Conservation (phyloP, 2,797 vertebrate species). For the Spondyliosoma cantharus region DNA sequence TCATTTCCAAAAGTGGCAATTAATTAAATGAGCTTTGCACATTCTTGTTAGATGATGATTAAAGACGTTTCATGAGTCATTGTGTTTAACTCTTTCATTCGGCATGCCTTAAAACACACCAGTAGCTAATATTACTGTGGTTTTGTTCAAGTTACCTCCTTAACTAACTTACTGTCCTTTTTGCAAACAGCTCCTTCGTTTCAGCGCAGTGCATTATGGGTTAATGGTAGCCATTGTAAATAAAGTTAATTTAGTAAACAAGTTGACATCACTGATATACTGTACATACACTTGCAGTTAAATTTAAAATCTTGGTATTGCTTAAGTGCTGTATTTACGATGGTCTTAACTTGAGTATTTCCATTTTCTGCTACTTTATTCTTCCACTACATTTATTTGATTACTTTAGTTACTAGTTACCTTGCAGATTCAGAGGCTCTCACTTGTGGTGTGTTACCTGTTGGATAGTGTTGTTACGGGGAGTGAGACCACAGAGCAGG, state of each 20-base stretch:
- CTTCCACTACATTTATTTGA: no score
- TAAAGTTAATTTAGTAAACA: neutral
- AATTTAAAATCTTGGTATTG: no score
- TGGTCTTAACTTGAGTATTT: no score
- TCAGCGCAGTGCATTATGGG: neutral
- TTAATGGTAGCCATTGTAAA: neutral
- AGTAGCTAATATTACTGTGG: neutral
- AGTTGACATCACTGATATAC: neutral
- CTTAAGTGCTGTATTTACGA: no score
- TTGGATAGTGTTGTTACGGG: no score
- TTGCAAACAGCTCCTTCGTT: neutral
- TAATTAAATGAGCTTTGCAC: rapidly evolving
- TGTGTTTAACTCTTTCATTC: neutral
- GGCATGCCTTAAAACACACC: neutral
- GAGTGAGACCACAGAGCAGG: no score
- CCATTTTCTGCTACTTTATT: no score
- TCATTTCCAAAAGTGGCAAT: neutral
- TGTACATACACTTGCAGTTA: no score
- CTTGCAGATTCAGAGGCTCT: no score
- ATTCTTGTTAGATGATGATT: neutral
- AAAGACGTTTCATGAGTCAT: neutral
- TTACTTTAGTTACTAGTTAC: no score
- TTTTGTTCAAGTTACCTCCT: neutral
- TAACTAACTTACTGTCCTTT: no score
- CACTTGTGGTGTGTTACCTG: no score